phyloP scores from a whole-genome alignment of 53 echinoderm and acorn worm genomes.

The Temnopleurus reevesii region DNA sequence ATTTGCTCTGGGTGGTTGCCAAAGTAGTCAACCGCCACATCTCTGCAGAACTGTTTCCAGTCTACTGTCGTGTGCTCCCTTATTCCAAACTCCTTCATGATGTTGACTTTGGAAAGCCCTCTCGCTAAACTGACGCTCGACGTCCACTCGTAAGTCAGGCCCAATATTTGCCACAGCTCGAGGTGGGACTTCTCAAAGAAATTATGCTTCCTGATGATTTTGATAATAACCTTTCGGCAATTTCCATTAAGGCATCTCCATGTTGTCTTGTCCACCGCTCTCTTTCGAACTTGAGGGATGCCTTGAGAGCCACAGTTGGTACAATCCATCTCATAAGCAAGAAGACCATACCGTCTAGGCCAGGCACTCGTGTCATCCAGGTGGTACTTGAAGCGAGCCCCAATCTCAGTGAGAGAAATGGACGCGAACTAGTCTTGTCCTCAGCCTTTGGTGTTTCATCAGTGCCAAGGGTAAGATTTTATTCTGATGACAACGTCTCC shows the following conservation, averaged over 20 bases:
- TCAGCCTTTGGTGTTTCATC: too few species aligned
- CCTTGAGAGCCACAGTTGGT: background rate
- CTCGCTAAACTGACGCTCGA: background rate
- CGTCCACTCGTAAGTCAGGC: background rate
- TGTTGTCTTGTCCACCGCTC: too few species aligned
- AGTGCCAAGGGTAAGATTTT: too few species aligned
- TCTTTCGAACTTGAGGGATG: too few species aligned
- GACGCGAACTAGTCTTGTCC: too few species aligned
- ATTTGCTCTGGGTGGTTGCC: background rate
- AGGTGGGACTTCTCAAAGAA: background rate
- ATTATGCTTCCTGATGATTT: background rate
- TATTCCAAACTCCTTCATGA: background rate
- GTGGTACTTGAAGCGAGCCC: too few species aligned
- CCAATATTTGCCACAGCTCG: background rate
- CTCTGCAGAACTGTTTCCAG: background rate
- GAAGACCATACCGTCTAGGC: slow-evolving; percentile 10
- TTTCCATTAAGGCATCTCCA: background rate
- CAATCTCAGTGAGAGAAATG: too few species aligned
- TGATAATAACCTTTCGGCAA: background rate
- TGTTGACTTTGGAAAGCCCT: background rate
- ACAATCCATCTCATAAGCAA: background rate
- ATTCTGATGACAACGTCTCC: too few species aligned
- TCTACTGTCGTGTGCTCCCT: background rate
- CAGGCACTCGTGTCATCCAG: background rate
- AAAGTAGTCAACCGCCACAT: background rate